Base-by-base conservation (phyloP, 2,113 vertebrate genomes). In the Sinocyclocheilus anophthalmus region DNA sequence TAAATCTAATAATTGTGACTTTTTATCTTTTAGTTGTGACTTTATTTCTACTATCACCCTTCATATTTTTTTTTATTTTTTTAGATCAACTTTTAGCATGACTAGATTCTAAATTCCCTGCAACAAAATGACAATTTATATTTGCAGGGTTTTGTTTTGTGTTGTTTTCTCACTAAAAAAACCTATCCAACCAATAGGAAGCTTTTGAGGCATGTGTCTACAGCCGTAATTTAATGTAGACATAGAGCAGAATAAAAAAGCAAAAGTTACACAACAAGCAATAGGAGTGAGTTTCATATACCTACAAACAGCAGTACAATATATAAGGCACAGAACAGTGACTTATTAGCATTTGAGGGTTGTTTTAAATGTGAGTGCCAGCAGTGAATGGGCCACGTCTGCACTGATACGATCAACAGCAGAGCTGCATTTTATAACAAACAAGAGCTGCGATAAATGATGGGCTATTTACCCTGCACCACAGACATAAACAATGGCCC, bases 401-500 rank as follows among this genome's bases (percentile, higher is more conserved):
- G 92, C 89, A 90, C 91, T 88, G 94, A 95, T 95, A 94, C 84
- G 81, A 95, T 95, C 94, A 86, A 85, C 88, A 87, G 87, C 85
- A 85, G 89, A 91, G 89, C 92, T 92, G 92, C 91, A 84, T 91
- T 93, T 89, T 92, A 91, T 91, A 93, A 93, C 92, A 95, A 95
- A 94, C 93, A 93, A 89, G 92, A 83, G 87, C 91, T 84, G 84
- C 84, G 85, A 93, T 93, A 94, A 95, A 94, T 92, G 91, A 89
- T 87, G 69, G 88, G 87, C 90, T 89, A 90, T 93, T 93, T 93
- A 92, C 91, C 87, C 90, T 63, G 82, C 87, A 88, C 93, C 90
- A 89, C 89, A 95, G 94, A 95, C 94, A 94, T 95, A 95, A 96
- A 96, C 94, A 95, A 85, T 84, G 90, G 76, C 90, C 92, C 90